phyloP scores from a whole-genome alignment of 2,113 vertebrate genomes.

The Passer montanus region DNA sequence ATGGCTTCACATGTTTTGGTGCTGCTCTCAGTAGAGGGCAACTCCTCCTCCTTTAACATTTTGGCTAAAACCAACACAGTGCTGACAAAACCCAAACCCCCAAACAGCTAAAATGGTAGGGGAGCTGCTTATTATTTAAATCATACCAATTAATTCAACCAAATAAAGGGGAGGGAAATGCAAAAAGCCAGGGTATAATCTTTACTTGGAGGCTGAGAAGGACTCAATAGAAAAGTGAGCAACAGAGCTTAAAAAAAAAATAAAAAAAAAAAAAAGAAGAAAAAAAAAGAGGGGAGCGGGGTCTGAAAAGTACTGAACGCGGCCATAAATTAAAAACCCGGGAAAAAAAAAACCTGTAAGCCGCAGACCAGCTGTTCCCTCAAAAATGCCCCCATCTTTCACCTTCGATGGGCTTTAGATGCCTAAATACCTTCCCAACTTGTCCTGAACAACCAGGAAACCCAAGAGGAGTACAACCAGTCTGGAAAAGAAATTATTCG shows the following conservation, averaged over 20 bases:
- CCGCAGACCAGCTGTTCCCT: too few species aligned
- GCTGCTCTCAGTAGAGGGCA: background rate
- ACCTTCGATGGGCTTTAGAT: background rate
- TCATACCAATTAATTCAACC: background rate
- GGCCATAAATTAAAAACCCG: background rate
- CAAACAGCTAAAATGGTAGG: fast-evolving
- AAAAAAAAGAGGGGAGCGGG: fast-evolving
- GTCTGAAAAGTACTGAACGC: background rate
- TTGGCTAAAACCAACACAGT: background rate
- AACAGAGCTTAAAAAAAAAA: background rate
- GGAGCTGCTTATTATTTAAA: background rate
- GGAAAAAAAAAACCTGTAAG: too few species aligned
- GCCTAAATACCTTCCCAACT: background rate
- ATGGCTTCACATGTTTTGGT: background rate
- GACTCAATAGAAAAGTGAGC: fast-evolving
- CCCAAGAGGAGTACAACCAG: background rate
- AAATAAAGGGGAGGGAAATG: background rate
- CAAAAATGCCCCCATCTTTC: background rate
- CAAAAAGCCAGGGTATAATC: background rate
- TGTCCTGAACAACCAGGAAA: background rate
- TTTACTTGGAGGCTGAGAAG: background rate
- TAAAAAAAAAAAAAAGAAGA: too few species aligned
- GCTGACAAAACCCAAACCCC: background rate
- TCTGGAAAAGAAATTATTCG: fast-evolving
- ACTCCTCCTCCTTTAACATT: background rate